Base-by-base conservation (phyloP, 2,888 invertebrate genomes). In the Corbicula japonica region DNA sequence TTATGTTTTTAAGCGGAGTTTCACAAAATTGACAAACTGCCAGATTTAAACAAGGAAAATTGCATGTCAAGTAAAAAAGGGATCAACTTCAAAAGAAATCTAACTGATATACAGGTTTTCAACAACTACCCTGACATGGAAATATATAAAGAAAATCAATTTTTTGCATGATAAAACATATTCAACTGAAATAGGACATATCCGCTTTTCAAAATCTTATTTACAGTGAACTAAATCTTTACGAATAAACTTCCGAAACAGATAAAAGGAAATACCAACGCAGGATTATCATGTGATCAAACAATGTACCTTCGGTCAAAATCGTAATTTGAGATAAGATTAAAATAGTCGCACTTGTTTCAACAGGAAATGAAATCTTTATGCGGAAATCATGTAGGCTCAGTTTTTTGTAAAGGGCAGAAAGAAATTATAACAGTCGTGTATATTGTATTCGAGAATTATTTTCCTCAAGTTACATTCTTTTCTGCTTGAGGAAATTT, bases 261-360 rank as follows among this genome's bases (percentile, higher is more conserved):
- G 52, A 72, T 69, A 69, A 72, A 62, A 63, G 62, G 63, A 72
- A 63, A 72, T 62, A 52, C 41, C 38, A 21, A 23, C 34, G 46
- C 32, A 30, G 52, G 61, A 61, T 48, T 2, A 48, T 70, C 70
- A 70, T 52, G 52, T 70, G 70, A 70, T 52, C 38, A 6, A 21
- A 21, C 60, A 56, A 50, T 63, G 54, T 61, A 52, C 60, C 52
- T 50, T 72, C 61, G 26, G 62, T 62, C 54, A 46, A 38, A 72
- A 34, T 54, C 34, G 62, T 72, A 72, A 72, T 44, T 54, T 21
- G 5, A 52, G 71, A 72, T 72, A 72, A 72, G 62, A 62, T 72
- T 62, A 66, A 66, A 66, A 66, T 52, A 34, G 21, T 54, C n/a
- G 32, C 62, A 30, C 62, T 72, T 72, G 62, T 41, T 54, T 44